These are phyloP conservation scores for Thymelicus sylvestris DNA, from an alignment of 2,888 invertebrate species.

Conservation along the genomic window DNA sequence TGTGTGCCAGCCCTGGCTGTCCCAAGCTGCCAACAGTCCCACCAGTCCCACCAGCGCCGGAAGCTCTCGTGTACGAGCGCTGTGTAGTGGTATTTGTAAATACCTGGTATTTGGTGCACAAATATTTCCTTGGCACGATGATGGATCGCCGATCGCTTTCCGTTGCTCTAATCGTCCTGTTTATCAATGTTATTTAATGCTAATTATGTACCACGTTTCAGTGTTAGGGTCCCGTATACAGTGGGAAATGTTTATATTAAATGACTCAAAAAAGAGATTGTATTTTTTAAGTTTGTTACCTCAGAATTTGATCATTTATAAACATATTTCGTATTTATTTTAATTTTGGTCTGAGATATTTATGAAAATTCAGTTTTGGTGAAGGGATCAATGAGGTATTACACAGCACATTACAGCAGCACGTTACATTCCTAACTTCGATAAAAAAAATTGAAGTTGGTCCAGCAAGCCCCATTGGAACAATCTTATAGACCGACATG, in stretches of 20 bases:
- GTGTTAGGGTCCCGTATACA: background rate
- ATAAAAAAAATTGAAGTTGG: no score
- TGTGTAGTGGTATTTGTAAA: slow-evolving; percentile 37
- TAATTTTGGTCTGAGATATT: no score
- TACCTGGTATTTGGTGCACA: slow-evolving; percentile 44
- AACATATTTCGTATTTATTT: no score
- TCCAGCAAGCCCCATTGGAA: no score
- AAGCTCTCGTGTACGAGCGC: slow-evolving; percentile 34
- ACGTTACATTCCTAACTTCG: no score
- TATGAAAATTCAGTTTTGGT: no score
- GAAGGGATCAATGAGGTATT: no score
- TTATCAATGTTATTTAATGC: slow-evolving; percentile 67
- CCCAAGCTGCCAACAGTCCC: background rate
- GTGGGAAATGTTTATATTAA: background rate
- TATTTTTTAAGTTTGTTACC: no score
- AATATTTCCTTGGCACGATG: slow-evolving; percentile 71
- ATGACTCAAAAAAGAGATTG: no score
- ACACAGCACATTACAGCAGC: no score
- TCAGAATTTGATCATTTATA: no score
- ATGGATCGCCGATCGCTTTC: slow-evolving; percentile 63
- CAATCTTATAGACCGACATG: no score
- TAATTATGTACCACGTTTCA: slow-evolving; percentile 41
- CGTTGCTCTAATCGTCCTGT: slow-evolving; percentile 61
- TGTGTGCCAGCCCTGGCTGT: slow-evolving; percentile 24
- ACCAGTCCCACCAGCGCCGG: slow-evolving; percentile 11